phyloP scores from a whole-genome alignment of 2,113 vertebrate genomes.

The Procapra przewalskii region DNA sequence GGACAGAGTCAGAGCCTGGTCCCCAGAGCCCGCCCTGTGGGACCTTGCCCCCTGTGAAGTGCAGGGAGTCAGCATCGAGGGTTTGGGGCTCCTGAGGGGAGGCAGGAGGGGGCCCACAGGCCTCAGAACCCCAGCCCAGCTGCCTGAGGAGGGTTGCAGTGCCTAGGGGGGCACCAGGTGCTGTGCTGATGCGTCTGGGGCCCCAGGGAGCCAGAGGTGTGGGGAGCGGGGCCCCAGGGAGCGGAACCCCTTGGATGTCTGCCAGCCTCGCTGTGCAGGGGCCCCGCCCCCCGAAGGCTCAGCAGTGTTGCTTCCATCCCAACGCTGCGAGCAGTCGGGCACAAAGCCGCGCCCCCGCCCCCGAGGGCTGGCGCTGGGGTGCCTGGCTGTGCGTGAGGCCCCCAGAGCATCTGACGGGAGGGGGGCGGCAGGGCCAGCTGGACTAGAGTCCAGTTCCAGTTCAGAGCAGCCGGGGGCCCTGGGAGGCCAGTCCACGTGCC shows the following conservation, averaged over 20 bases:
- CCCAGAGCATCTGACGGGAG: not conserved
- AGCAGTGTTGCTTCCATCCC: accelerated
- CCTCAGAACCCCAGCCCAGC: not conserved
- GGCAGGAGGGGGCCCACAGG: not conserved
- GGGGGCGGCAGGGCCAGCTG: accelerated
- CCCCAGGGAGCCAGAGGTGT: not conserved
- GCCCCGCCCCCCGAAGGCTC: accelerated
- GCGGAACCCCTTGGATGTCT: too few relatives aligned
- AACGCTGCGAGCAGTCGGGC: accelerated
- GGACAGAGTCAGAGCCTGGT: not conserved
- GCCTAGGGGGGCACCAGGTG: accelerated
- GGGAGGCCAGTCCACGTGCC: not conserved
- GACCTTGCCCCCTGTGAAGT: not conserved
- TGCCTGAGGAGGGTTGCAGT: not conserved
- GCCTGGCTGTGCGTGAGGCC: not conserved
- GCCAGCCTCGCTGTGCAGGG: not conserved
- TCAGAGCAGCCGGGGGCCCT: not conserved
- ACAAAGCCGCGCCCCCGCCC: accelerated
- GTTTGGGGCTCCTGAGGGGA: not conserved
- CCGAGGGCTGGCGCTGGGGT: accelerated
- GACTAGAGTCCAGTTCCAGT: not conserved
- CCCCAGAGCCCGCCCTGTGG: not conserved
- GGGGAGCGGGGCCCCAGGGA: not conserved
- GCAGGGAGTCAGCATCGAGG: not conserved
- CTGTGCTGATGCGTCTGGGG: not conserved